Base-by-base conservation (phyloP, 2,888 invertebrate species). In the Heliconius sara region DNA sequence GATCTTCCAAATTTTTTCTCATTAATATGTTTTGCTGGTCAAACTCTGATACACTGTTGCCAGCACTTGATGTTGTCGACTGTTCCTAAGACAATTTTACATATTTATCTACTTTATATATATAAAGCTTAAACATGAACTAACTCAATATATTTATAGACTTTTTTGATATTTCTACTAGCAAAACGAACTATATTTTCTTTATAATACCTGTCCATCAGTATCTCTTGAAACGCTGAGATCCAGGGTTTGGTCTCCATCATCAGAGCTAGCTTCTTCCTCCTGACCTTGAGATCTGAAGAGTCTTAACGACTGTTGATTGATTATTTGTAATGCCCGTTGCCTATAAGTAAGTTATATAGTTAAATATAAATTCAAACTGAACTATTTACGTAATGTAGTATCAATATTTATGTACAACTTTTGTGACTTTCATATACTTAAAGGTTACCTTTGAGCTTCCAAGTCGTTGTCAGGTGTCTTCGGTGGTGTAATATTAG, bases 221-320 rank as follows among this genome's bases (percentile, higher is more conserved):
- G 91, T 91, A 83, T 95, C 95, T 83, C 95, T 95, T 3, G 95
- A 95, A 0, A 95, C 92, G 80, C 95, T 95, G 3, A 95, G 87
- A 83, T 95, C 95, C 60, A 95, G 88, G 76, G 95, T 95, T 84
- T 95, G 95, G 43, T 95, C 95, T 84, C 95, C 95, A 86, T 95
- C 95, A 85, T 95, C 95, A 85, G 95, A 95, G 77, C 95, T 95
- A 3, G 91, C 94, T 63, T 95, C 95, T 78, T 95, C 95, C 43
- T 95, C 95, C n/a, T 91, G 92, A 77, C 86, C 86, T 83, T 93
- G 93, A 79, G 90, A 88, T 84, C 92, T 89, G 78, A 94, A 93
- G 84, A 95, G 88, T 84, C 95, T 91, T 93, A 95, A 90, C 0
- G 95, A 94, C 84, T 95, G 95, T 79, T 94, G 94, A 84, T 94